Percentiles rank a stretch among this genome's conserved stretches.
Evolutionary conservation across 2,888 invertebrate genomes (phyloP).

Genomic region (Leptothorax acervorum): DNA sequence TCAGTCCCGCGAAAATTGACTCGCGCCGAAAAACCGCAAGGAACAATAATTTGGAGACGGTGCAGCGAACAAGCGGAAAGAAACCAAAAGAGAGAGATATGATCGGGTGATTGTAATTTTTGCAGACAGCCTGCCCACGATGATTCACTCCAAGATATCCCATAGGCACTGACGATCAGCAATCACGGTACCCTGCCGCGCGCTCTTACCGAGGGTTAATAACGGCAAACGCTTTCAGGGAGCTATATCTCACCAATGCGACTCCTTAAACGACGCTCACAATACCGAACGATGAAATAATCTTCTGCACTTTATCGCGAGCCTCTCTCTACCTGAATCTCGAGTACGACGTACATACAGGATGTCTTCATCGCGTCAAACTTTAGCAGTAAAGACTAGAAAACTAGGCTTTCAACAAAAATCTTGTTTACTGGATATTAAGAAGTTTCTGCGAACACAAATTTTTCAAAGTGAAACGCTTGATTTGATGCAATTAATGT

Average conservation of each 20-base stretch:
- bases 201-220: constrained; percentile 76
- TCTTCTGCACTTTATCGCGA: constrained; percentile 76
- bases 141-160: constrained; percentile 73
- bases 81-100: constrained; percentile 54
- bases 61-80: constrained; percentile 11
- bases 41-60: not conserved
- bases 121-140: constrained; percentile 70
- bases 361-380: not conserved
- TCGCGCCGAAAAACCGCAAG: constrained; percentile 10
- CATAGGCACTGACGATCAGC: constrained; percentile 76
- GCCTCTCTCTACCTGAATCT: constrained; percentile 16
- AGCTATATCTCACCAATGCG: constrained; percentile 77
- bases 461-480: not conserved
- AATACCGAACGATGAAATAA: constrained; percentile 73
- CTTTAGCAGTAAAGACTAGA: not conserved
- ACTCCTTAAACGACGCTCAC: constrained; percentile 71
- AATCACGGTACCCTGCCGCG: constrained; percentile 77
- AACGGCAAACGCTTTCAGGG: constrained; percentile 77
- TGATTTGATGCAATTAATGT: not conserved
- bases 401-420: not conserved
- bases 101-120: constrained; percentile 77
- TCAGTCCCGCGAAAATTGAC: not conserved
- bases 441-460: not conserved
- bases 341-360: not conserved
- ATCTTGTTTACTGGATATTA: not conserved